phyloP scores from a whole-genome alignment of 2,113 vertebrate genomes.

The Cyanoramphus novaezelandiae region DNA sequence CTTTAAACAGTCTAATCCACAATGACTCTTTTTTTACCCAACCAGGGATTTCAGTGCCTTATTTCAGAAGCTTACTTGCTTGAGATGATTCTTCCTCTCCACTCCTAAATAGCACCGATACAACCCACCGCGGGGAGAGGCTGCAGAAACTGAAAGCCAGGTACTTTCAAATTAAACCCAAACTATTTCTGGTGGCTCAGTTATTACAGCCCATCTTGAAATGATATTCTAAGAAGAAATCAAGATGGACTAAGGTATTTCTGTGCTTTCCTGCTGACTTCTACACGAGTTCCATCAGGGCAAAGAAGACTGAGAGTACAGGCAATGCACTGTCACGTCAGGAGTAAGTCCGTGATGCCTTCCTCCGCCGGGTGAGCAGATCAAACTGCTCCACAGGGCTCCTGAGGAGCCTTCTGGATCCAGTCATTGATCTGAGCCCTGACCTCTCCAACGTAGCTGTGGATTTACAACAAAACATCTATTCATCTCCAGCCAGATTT shows the following conservation, averaged over 20 bases:
- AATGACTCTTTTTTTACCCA: not conserved
- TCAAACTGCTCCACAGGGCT: not conserved
- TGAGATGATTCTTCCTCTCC: not conserved
- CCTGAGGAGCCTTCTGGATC: not conserved
- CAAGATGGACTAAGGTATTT: not conserved
- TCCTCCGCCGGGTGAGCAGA: not conserved
- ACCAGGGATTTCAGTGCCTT: not conserved
- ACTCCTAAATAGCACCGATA: not conserved
- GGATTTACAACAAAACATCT: conserved; percentile 32
- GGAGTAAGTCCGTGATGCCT: not conserved
- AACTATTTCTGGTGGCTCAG: not conserved
- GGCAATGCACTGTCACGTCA: not conserved
- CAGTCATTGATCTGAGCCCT: not conserved
- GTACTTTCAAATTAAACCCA: not conserved
- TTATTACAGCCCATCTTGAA: not conserved
- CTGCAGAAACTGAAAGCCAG: not conserved
- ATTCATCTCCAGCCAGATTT: conserved; percentile 40
- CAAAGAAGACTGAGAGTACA: not conserved
- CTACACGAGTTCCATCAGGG: not conserved
- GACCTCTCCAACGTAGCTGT: not conserved
- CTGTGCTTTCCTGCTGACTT: not conserved
- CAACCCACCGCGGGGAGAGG: not conserved
- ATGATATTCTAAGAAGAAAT: not conserved
- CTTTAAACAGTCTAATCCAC: not conserved
- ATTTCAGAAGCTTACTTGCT: not conserved